Base-by-base conservation (phyloP, 2,888 invertebrate genomes). In the Callosobruchus maculatus region DNA sequence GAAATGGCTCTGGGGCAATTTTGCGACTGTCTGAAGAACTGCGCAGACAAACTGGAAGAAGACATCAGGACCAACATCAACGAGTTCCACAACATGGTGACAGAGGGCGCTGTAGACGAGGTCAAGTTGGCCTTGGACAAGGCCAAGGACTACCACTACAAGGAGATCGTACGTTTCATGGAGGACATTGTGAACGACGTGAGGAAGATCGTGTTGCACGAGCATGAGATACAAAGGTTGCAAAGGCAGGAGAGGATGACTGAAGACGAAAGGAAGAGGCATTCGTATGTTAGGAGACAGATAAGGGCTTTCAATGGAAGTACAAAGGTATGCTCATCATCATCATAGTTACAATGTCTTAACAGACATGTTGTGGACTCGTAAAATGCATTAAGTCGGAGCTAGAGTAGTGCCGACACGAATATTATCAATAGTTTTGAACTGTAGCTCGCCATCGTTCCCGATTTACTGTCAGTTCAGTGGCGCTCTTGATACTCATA, bases 141-240 rank as follows among this genome's bases (percentile, higher is more conserved):
- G 31, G 82, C 81, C 2, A 81, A 80, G 70, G 80, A 81, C 73
- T 80, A 79, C 69, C 82, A 82, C 30, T 82, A 79, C 72, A 78
- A 79, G 68, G 81, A 83, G 77, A 81, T 83, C 9, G 9, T 81
- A n/a, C 73, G 75, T 13, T 73, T 79, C 4, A 21, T 82, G 7
- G 68, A 26, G 0, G 78, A 80, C 4, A 80, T 83, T 66, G 70
- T 81, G 20, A 75, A 74, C 22, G 77, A 76, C 9, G 75, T 83
- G n/a, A 77, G 77, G 22, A 74, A 75, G 67, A 77, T 83, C 18
- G 70, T 77, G 0, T 78, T 78, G 22, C 82, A 82, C 70, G 78
- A 81, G 70, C 74, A 77, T 20, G 77, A 80, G 73, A 77, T 83
- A 2, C 72, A 75, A n/a, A 72, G 31, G 18, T 67, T 80, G 31